Conservation (phyloP, 2,797 vertebrate genomes). For the Brachymystax lenok region DNA sequence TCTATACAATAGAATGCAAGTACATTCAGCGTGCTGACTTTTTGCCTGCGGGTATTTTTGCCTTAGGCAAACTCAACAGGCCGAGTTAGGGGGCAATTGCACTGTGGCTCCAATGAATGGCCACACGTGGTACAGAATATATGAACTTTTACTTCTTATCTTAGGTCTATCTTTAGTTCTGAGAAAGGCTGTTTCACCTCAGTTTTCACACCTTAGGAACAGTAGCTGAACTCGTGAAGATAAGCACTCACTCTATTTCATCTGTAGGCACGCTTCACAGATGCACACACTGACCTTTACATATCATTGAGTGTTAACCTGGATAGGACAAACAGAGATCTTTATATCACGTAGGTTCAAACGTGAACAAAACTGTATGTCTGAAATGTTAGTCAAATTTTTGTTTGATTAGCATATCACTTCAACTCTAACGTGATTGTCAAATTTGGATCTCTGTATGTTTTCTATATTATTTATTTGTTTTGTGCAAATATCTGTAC, state of each 20-base stretch:
- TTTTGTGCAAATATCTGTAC: neutral
- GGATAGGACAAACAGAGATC: too few relatives aligned
- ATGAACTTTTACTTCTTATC: neutral
- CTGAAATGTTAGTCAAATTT: neutral
- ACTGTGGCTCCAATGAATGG: neutral
- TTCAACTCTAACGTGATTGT: neutral
- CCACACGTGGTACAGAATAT: constrained; percentile 5
- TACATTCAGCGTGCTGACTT: neutral
- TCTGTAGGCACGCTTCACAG: neutral
- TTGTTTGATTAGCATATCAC: too few relatives aligned
- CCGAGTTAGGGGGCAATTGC: neutral
- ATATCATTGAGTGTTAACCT: neutral
- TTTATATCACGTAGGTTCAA: neutral
- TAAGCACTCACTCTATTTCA: constrained; percentile 18
- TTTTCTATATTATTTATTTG: neutral
- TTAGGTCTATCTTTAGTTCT: constrained; percentile 14
- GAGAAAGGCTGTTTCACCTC: constrained; percentile 38
- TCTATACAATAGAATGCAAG: neutral
- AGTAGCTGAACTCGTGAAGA: constrained; percentile 16
- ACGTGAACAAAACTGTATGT: neutral
- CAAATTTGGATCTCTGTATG: neutral
- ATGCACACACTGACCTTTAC: neutral
- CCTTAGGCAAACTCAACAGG: neutral
- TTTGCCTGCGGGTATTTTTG: neutral
- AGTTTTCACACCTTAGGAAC: constrained; percentile 39